Evolutionary conservation across 2,113 vertebrate genomes (phyloP).

Genomic region (Tricholaema leucomelas): DNA sequence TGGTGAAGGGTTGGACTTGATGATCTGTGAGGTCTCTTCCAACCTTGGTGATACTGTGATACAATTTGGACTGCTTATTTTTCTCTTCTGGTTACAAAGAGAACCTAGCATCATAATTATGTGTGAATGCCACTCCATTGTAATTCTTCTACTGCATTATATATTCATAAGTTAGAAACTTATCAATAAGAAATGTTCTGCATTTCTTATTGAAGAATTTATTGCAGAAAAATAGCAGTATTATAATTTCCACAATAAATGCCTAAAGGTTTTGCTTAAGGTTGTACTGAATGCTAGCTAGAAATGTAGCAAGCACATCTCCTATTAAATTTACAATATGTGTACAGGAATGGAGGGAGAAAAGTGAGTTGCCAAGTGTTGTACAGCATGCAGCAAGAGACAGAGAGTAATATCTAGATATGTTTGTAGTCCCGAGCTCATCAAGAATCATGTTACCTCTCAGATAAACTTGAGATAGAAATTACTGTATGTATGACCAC

Average conservation of each 20-base stretch:
- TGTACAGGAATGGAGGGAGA: neutral
- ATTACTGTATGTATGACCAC: neutral
- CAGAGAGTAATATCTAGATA: neutral
- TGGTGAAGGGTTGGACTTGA: no score
- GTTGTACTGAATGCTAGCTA: neutral
- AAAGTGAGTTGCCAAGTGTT: neutral
- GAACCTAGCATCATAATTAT: neutral
- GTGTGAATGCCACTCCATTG: neutral
- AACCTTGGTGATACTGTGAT: no score
- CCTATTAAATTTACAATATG: neutral
- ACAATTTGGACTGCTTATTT: neutral
- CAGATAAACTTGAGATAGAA: neutral
- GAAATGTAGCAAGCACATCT: neutral
- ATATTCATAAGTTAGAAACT: neutral
- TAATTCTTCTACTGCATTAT: neutral
- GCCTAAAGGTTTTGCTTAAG: neutral
- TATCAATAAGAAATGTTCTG: neutral
- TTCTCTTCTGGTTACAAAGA: neutral
- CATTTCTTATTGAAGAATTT: no score
- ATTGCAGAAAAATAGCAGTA: neutral
- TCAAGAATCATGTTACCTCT: neutral
- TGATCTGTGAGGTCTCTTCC: no score
- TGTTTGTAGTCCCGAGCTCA: neutral
- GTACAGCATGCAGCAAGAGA: neutral
- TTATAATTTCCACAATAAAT: neutral